Evolutionary conservation across 2,113 vertebrate genomes (phyloP).

Genomic region (Sakesphorus luctuosus): DNA sequence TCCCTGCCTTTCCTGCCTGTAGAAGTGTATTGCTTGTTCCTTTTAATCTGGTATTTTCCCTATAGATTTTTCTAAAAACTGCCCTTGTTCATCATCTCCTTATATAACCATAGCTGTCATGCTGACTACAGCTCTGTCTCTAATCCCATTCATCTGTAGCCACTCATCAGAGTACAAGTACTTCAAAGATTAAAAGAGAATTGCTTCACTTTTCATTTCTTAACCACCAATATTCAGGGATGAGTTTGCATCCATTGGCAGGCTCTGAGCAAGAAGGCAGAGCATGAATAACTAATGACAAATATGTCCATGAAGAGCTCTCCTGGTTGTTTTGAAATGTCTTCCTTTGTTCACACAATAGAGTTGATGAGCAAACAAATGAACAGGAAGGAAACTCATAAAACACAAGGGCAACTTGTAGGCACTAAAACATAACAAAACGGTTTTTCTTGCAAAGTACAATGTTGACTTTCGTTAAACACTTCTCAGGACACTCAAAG

Average conservation of each 20-base stretch:
- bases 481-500: background rate
- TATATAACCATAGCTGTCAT: background rate
- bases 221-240: conserved; percentile 3
- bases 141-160: conserved; percentile 5
- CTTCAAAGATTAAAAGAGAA: conserved; percentile 50
- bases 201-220: conserved; percentile 23
- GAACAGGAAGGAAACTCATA: conserved; percentile 3
- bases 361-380: background rate
- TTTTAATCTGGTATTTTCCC: background rate
- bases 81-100: background rate
- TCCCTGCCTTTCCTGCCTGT: background rate
- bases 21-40: background rate
- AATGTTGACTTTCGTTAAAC: background rate
- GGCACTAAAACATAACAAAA: background rate
- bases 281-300: conserved; percentile 46
- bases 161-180: conserved; percentile 13
- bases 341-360: conserved; percentile 5
- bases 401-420: background rate
- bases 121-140: background rate
- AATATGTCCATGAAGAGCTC: background rate
- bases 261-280: background rate
- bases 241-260: conserved; percentile 1
- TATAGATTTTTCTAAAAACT: background rate
- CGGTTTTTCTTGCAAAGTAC: background rate
- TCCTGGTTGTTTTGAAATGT: background rate